Conservation (phyloP, 2,888 invertebrate genomes). For the Anthoptus insignis region DNA sequence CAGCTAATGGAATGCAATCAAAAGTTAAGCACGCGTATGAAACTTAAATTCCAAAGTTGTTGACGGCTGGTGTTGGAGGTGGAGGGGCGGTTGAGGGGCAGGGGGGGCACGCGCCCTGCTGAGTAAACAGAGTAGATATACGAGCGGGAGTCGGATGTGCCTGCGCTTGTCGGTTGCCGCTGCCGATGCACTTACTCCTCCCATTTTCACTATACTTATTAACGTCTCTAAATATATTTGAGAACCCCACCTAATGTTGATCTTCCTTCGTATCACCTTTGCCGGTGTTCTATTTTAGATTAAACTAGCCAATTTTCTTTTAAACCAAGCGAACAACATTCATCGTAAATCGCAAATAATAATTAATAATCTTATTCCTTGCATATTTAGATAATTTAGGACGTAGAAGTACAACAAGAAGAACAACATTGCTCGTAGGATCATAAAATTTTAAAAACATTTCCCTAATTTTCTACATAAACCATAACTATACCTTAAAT, state of each 20-base stretch:
- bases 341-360: no score
- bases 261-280: background rate
- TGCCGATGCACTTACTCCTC: constrained; percentile 20
- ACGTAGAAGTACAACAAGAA: no score
- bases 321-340: no score
- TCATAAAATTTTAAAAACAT: no score
- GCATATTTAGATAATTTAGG: no score
- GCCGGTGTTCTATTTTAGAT: background rate
- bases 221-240: no score
- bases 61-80: constrained; percentile 62
- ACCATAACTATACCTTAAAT: no score
- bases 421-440: no score
- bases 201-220: background rate
- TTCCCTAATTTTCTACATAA: no score
- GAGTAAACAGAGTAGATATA: constrained; percentile 76
- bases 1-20: constrained; percentile 68
- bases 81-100: constrained; percentile 46
- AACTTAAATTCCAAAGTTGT: constrained; percentile 68
- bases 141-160: constrained; percentile 65
- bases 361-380: no score
- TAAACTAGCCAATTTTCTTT: no score
- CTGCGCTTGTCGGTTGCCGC: constrained; percentile 50
- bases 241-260: no score
- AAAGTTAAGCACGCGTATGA: constrained; percentile 64
- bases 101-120: constrained; percentile 63